These are phyloP conservation scores for Atractosteus spatula DNA, from an alignment of 2,113 vertebrate genomes.

Conservation along the genomic window DNA sequence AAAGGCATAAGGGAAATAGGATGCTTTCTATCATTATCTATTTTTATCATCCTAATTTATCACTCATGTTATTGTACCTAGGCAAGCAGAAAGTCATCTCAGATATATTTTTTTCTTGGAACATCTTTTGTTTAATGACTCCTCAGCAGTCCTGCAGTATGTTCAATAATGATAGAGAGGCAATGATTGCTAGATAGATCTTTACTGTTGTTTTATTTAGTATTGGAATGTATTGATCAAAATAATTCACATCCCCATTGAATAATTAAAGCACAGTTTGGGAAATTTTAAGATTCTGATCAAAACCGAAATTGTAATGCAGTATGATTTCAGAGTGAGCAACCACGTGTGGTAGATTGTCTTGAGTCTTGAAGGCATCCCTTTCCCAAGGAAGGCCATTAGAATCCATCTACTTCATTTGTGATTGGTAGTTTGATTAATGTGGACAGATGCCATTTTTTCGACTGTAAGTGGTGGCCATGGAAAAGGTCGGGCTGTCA, in stretches of 20 bases:
- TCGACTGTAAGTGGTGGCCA: not conserved
- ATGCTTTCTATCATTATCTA: no score
- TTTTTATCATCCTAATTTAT: no score
- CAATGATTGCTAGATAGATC: no score
- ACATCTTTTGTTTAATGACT: no score
- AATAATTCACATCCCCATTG: conserved; percentile 15
- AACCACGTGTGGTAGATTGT: conserved; percentile 14
- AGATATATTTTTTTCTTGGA: no score
- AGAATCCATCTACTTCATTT: conserved; percentile 21
- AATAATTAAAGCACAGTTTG: no score
- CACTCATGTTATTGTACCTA: no score
- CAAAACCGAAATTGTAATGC: not conserved
- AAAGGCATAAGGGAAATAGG: no score
- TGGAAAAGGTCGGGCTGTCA: conserved; percentile 28
- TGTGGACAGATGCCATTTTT: conserved; percentile 40
- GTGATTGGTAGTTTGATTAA: conserved; percentile 47
- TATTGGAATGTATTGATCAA: conserved; percentile 26
- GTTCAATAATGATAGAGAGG: no score
- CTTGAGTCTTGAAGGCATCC: conserved; percentile 20
- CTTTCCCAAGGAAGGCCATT: conserved; percentile 35
- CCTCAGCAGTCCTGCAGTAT: no score
- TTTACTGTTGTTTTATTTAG: not conserved
- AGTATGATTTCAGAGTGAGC: not conserved
- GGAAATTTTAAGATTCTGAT: no score
- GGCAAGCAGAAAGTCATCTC: no score